Conservation (phyloP, 1,140 invertebrate species). For the Tetramorium parvispinum region DNA sequence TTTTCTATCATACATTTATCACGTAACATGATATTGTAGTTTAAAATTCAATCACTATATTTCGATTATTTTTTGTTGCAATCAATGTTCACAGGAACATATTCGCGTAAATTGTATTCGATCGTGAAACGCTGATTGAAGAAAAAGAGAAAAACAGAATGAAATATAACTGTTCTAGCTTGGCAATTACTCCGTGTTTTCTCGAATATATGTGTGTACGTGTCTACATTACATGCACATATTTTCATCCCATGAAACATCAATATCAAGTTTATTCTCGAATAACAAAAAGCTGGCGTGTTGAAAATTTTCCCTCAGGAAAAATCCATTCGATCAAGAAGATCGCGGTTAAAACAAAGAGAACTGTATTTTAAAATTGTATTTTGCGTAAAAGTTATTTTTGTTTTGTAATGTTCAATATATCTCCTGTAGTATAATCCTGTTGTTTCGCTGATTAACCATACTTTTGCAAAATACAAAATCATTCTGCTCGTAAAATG, state of each 20-base stretch:
- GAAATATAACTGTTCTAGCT: slow-evolving; percentile 1
- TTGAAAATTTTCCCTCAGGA: neutral
- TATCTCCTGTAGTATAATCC: neutral
- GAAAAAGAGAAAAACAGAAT: slow-evolving; percentile 20
- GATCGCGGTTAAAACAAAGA: neutral
- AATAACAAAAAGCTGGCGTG: neutral
- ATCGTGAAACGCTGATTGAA: slow-evolving; percentile 29
- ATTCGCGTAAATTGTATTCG: slow-evolving; percentile 6
- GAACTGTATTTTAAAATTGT: neutral
- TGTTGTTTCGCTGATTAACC: neutral
- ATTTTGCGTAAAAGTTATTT: neutral
- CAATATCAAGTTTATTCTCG: neutral
- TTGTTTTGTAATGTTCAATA: neutral
- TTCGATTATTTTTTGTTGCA: slow-evolving; percentile 16
- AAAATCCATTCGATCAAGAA: neutral
- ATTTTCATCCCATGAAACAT: slow-evolving; percentile 2
- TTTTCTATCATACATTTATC: neutral
- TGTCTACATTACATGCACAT: neutral
- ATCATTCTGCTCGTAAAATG: neutral
- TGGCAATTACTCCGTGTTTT: slow-evolving; percentile 21
- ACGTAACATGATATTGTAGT: neutral
- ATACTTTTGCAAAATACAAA: neutral
- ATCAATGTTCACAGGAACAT: neutral
- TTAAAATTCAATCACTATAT: slow-evolving; percentile 9
- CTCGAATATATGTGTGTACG: neutral